Evolutionary conservation across 2,113 vertebrate species (phyloP).

Genomic region (Chaetodon auriga): DNA sequence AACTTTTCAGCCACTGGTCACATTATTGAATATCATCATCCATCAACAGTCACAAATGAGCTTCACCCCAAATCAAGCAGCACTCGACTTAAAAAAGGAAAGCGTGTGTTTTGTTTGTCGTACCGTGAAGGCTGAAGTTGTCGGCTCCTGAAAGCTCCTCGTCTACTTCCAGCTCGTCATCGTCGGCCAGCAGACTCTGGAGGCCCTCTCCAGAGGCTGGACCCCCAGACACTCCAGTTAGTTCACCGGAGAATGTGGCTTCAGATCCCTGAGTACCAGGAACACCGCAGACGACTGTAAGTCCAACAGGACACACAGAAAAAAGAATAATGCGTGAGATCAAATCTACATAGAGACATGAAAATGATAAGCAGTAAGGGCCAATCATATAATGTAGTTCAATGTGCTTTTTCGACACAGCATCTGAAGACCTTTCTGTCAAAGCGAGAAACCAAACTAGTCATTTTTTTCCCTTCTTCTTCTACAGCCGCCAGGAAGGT

Average conservation of each 20-base stretch:
- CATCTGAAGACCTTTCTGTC: background rate
- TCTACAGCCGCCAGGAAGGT: background rate
- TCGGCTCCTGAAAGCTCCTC: slow-evolving; percentile 68
- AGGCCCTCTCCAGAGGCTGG: slow-evolving; percentile 78
- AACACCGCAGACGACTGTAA: slow-evolving; percentile 65
- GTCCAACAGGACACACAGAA: background rate
- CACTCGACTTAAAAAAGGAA: background rate
- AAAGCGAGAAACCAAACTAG: background rate
- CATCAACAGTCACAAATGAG: no score
- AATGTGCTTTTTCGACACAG: background rate
- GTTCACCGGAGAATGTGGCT: slow-evolving; percentile 52
- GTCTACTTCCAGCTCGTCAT: slow-evolving; percentile 68
- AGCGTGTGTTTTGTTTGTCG: background rate
- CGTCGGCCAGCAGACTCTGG: slow-evolving; percentile 52
- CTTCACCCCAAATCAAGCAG: no score
- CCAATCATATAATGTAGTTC: background rate
- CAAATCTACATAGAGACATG: background rate
- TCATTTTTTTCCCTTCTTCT: background rate
- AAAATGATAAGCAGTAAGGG: background rate
- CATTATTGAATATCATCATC: no score
- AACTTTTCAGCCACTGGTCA: no score
- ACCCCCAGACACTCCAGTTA: slow-evolving; percentile 61
- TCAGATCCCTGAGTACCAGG: slow-evolving; percentile 58
- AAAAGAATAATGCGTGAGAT: background rate
- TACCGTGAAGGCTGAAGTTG: slow-evolving; percentile 58